These are phyloP conservation scores for Onychomys torridus DNA, from an alignment of 2,797 vertebrate genomes.

Conservation along the genomic window DNA sequence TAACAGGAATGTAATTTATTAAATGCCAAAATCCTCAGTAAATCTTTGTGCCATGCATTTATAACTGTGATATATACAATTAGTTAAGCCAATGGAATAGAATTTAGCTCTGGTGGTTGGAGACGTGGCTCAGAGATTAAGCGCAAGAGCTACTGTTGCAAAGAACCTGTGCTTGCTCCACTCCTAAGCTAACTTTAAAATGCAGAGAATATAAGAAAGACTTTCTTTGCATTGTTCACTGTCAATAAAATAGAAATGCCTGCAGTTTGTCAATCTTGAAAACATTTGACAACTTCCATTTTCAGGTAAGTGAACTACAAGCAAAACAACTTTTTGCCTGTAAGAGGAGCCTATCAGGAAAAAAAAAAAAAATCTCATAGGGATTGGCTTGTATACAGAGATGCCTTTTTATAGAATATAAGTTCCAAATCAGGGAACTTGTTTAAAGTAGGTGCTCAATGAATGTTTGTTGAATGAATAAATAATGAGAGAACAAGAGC, in stretches of 20 bases:
- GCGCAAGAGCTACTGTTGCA: neutral
- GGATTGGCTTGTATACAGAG: neutral
- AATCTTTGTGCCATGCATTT: conserved; percentile 49
- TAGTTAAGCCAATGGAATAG: conserved; percentile 38
- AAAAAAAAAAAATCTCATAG: neutral
- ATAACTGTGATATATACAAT: conserved; percentile 32
- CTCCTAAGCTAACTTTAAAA: conserved; percentile 41
- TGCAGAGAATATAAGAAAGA: neutral
- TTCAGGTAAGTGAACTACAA: neutral
- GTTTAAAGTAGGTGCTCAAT: neutral
- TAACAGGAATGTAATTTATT: conserved; percentile 20
- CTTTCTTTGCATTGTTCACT: conserved; percentile 50
- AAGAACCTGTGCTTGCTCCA: neutral
- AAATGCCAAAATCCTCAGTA: conserved; percentile 10
- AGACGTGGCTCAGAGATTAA: neutral
- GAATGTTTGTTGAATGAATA: conserved; percentile 61
- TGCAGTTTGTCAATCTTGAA: neutral
- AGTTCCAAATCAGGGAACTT: neutral
- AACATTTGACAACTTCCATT: neutral
- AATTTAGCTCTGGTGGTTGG: conserved; percentile 6
- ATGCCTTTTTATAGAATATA: neutral
- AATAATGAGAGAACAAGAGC: conserved; percentile 1
- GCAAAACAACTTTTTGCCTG: neutral
- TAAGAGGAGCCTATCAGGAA: neutral
- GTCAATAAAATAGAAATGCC: neutral